Evolutionary conservation across 2,113 vertebrate genomes (phyloP).

Genomic region (Lota lota): DNA sequence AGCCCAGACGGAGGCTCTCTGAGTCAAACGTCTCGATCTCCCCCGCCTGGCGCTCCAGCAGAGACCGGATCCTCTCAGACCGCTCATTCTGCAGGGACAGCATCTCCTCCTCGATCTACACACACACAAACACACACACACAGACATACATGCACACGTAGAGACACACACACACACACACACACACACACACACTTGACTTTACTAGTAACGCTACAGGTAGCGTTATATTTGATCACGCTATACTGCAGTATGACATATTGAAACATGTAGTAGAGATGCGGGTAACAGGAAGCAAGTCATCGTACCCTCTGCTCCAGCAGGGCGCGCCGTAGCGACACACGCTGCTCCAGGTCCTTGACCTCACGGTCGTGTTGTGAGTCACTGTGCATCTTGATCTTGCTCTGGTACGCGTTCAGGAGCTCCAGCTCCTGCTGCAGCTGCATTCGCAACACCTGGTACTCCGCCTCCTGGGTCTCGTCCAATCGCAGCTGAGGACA

Average conservation of each 20-base stretch:
- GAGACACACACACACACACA: not conserved
- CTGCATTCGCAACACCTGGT: constrained; percentile 87
- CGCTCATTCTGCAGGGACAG: constrained; percentile 87
- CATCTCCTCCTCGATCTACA: constrained; percentile 91
- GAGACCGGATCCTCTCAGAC: constrained; percentile 84
- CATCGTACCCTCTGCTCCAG: constrained; percentile 83
- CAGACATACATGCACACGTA: too few species aligned
- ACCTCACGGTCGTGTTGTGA: constrained; percentile 86
- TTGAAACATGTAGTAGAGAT: not conserved
- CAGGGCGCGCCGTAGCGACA: constrained; percentile 87
- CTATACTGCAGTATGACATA: too few species aligned
- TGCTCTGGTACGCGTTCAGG: constrained; percentile 92
- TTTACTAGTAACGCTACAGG: too few species aligned
- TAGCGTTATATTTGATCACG: too few species aligned
- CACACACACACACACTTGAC: too few species aligned
- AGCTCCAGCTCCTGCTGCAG: constrained; percentile 90
- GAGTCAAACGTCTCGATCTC: constrained; percentile 90
- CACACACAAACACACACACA: too few species aligned
- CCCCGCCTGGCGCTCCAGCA: constrained; percentile 86
- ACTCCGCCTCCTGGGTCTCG: constrained; percentile 89
- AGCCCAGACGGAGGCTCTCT: constrained; percentile 88
- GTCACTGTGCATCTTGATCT: constrained; percentile 92
- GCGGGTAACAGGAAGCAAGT: not conserved
- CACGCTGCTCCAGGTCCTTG: constrained; percentile 88
- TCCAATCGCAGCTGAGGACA: constrained; percentile 80